Evolutionary conservation across 2,888 invertebrate species (phyloP).

Genomic region (Tubulanus polymorphus): DNA sequence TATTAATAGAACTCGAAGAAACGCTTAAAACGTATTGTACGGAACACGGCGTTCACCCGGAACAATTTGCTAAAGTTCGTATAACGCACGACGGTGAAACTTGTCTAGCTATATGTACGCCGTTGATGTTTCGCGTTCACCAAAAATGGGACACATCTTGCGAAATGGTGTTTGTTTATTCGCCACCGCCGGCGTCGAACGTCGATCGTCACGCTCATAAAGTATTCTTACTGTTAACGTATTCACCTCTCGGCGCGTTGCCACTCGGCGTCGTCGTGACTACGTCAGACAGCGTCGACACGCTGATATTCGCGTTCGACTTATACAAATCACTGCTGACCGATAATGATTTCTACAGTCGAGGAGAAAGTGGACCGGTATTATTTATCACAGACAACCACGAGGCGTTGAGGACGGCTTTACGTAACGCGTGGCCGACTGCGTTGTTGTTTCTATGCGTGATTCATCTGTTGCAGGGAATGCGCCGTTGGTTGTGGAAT

Average conservation of each 20-base stretch:
- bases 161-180: background rate
- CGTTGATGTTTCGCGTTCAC: constrained; percentile 3
- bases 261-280: background rate
- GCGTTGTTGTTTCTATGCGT: background rate
- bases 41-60: no score
- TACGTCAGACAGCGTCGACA: background rate
- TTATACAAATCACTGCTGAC: background rate
- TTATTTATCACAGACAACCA: background rate
- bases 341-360: background rate
- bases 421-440: background rate
- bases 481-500: background rate
- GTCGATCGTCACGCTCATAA: background rate
- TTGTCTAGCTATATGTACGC: constrained; percentile 1
- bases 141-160: background rate
- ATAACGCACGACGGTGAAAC: background rate
- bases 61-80: background rate
- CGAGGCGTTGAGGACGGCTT: background rate
- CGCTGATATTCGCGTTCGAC: background rate
- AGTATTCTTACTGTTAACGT: background rate
- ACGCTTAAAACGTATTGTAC: no score
- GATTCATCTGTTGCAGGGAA: background rate
- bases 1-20: no score
- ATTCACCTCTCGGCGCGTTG: background rate
- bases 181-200: background rate
- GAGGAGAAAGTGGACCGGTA: background rate